A percentile compares a stretch with the other conserved stretches of the same genome.
Conservation (phyloP, 2,888 invertebrate genomes). For the Amphipyra berbera region DNA sequence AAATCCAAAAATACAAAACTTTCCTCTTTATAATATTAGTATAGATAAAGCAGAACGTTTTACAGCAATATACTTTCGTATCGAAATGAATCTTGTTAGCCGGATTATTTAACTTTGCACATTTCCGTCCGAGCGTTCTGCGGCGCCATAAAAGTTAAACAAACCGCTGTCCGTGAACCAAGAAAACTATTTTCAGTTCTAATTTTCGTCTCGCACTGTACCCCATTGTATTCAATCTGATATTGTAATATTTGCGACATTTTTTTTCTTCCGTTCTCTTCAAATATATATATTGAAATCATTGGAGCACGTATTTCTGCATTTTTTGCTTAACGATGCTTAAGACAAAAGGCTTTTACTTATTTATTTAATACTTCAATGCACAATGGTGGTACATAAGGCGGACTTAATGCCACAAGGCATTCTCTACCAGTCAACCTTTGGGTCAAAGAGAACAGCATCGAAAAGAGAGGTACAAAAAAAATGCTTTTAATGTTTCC, state of each 20-base stretch:
- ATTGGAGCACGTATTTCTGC: constrained; percentile 3
- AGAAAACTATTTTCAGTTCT: neutral
- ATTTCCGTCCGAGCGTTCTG: neutral
- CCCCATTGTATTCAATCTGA: neutral
- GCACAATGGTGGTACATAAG: no score
- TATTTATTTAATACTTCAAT: no score
- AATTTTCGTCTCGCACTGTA: neutral
- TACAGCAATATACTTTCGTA: no score
- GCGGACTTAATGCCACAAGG: no score
- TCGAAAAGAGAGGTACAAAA: no score
- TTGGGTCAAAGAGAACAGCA: no score
- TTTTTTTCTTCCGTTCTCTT: constrained; percentile 1
- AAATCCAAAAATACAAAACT: no score
- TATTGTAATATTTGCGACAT: neutral
- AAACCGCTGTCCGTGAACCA: neutral
- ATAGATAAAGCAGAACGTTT: no score
- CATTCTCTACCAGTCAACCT: no score
- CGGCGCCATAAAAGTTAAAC: neutral
- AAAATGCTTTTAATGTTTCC: no score
- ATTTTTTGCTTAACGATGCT: constrained; percentile 8
- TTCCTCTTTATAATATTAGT: no score
- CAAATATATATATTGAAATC: constrained; percentile 2
- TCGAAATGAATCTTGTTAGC: no score
- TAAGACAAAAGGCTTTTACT: constrained; percentile 10
- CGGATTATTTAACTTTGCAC: neutral